Base-by-base conservation (phyloP, 2,888 invertebrate species). In the Hydriomena furcata region DNA sequence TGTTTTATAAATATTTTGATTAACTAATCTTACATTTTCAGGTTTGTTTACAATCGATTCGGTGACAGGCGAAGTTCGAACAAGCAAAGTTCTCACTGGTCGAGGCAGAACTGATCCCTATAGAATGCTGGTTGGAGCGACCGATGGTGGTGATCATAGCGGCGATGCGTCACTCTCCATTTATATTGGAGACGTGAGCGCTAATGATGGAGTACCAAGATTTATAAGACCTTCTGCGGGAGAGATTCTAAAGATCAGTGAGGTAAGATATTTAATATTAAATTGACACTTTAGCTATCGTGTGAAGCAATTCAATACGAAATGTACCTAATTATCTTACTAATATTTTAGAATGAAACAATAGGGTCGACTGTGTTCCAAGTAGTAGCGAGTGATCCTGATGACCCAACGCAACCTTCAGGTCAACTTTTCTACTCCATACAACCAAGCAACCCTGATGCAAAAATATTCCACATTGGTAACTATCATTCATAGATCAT, bases 161-260 rank as follows among this genome's bases (percentile, higher is more conserved):
- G 91, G 93, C 0, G 94, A 94, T 55, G 92, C 93, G 0, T 90
- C 91, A 3, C 78, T 96, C 0, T 90, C 91, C 0, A 71, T 96
- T 1, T 94, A 93, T 60, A 93, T 96, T 27, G 95, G 95, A 0
- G 96, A 96, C 64, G 95, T 96, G 0, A 95, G 95, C 38, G 93
- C 94, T 49, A 96, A 96, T 65, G 96, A 96, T 72, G 96, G 96
- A 0, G 94, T 95, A 0, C 96, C 96, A 0, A 89, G 92, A 13
- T 95, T 96, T 66, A 92, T 95, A 8, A 89, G 93, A 43, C 95
- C 96, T 0, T 92, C 93, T 5, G 79, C 92, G 2, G 94, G 94
- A 28, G 95, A 96, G 75, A 82, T 91, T n/a, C 93, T 95, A 0
- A 92, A 91, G 63, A 86, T 95, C 3, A 92, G 93, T 10, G 96